phyloP scores from a whole-genome alignment of 2,888 invertebrate species.

The Coecobrya sp. region DNA sequence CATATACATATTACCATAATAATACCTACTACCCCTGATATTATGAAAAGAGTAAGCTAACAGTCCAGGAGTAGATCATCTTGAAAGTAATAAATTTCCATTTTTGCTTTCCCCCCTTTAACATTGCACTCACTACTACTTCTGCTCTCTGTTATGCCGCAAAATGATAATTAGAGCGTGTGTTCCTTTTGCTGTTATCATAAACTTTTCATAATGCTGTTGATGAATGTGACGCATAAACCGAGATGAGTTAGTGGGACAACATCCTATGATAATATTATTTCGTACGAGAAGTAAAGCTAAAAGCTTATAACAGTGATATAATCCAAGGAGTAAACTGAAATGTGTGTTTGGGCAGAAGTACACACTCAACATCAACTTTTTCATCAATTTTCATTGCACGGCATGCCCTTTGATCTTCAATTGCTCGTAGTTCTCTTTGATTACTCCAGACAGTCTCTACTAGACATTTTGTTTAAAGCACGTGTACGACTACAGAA shows the following conservation, averaged over 20 bases:
- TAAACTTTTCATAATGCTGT: constrained; percentile 36
- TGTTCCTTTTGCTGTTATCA: constrained; percentile 45
- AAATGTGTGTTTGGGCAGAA: constrained; percentile 17
- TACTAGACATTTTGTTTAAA: constrained; percentile 25
- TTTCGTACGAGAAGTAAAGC: constrained; percentile 30
- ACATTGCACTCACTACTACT: not conserved
- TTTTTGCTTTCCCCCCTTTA: constrained; percentile 26
- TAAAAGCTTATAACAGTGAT: constrained; percentile 29
- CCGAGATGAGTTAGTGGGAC: constrained; percentile 18
- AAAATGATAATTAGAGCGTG: constrained; percentile 76
- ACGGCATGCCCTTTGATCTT: constrained; percentile 80
- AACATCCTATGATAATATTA: constrained; percentile 24
- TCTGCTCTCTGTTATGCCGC: not conserved
- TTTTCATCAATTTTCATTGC: constrained; percentile 71
- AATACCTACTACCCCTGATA: not conserved
- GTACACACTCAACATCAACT: constrained; percentile 3
- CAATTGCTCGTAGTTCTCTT: constrained; percentile 53
- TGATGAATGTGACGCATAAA: not conserved
- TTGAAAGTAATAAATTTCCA: constrained; percentile 69
- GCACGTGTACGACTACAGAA: too few species aligned
- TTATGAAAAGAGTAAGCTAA: not conserved
- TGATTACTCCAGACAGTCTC: constrained; percentile 61
- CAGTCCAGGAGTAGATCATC: constrained; percentile 2
- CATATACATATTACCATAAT: not conserved
- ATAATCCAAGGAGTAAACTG: not conserved